Evolutionary conservation across 92 coral and sea anemone species (phyloP).

Genomic region (Umimayanthus chanpuru): DNA sequence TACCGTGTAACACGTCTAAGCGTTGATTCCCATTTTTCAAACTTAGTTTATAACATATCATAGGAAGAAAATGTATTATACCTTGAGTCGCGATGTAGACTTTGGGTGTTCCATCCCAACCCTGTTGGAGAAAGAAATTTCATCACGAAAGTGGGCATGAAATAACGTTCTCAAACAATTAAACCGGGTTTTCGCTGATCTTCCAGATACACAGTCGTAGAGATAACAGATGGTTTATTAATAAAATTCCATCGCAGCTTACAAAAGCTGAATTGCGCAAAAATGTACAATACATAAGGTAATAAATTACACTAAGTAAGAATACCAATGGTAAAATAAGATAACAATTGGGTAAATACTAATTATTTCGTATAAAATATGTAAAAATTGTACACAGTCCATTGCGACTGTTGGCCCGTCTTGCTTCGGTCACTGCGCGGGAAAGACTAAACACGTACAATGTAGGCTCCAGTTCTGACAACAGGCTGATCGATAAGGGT

Average conservation of each 20-base stretch:
- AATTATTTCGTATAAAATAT: no score
- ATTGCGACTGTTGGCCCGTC: neutral
- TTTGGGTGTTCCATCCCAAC: constrained; percentile 34
- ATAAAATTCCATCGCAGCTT: no score
- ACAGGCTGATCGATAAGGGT: neutral
- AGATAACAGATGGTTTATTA: no score
- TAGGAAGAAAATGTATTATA: neutral
- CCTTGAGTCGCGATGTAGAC: constrained; percentile 37
- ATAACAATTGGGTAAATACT: no score
- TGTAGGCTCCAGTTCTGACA: neutral
- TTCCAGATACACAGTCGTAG: neutral
- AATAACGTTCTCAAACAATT: neutral
- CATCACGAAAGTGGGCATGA: neutral
- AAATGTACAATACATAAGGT: no score
- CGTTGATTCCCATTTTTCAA: neutral
- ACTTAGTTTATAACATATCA: no score
- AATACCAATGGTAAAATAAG: no score
- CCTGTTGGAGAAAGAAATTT: neutral
- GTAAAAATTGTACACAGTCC: no score
- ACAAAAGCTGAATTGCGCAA: no score
- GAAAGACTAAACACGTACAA: neutral
- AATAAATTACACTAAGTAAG: no score
- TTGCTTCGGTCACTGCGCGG: neutral
- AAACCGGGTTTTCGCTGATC: neutral
- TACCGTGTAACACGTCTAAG: no score